phyloP scores from a whole-genome alignment of 1,140 invertebrate species.

The Lycorma delicatula region DNA sequence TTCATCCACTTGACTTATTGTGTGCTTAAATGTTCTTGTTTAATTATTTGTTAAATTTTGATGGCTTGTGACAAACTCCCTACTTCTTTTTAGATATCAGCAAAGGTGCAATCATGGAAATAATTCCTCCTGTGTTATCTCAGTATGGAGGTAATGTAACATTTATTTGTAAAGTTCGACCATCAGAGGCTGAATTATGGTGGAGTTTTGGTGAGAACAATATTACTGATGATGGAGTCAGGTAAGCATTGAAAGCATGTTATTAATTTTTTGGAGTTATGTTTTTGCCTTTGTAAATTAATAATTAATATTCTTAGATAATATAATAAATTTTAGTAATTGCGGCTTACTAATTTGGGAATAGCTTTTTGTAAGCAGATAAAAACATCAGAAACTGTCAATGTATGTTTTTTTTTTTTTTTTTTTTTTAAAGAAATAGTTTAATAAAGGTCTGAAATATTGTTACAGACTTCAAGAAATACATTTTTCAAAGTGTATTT shows the following conservation, averaged over 20 bases:
- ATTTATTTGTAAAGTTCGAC: slow-evolving; percentile 14
- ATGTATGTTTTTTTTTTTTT: neutral
- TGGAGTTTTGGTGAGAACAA: slow-evolving; percentile 25
- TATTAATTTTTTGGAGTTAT: neutral
- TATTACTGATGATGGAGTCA: slow-evolving; percentile 37
- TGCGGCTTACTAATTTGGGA: neutral
- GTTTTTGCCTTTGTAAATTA: neutral
- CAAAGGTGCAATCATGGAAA: too few relatives aligned
- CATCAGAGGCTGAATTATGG: slow-evolving; percentile 7
- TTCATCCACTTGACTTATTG: too few relatives aligned
- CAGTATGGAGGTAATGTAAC: slow-evolving; percentile 9
- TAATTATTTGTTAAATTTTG: too few relatives aligned
- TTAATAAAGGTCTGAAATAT: too few relatives aligned
- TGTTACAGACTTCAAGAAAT: too few relatives aligned
- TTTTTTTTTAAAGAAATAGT: too few relatives aligned
- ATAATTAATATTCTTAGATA: neutral
- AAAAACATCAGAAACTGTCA: too few relatives aligned
- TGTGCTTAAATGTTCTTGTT: too few relatives aligned
- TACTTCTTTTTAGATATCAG: too few relatives aligned
- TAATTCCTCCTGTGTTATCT: slow-evolving; percentile 2
- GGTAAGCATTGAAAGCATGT: slow-evolving; percentile 9
- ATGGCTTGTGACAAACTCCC: too few relatives aligned
- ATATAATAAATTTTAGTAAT: neutral
- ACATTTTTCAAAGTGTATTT: too few relatives aligned
- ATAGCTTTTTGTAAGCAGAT: too few relatives aligned